phyloP scores from a whole-genome alignment of 2,888 invertebrate species.

The Acronicta aceris region DNA sequence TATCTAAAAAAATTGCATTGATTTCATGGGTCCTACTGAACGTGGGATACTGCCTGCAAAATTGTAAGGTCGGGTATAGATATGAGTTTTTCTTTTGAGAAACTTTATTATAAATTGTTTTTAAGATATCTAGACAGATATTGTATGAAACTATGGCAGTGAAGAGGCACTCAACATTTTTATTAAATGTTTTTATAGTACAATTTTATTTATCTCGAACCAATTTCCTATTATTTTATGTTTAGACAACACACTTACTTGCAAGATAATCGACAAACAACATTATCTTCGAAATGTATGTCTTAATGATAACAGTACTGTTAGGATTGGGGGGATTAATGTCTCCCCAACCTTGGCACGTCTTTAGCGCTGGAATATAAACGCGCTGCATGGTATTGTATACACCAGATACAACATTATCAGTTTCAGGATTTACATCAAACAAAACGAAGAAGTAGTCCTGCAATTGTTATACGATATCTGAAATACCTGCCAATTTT shows the following conservation, averaged over 20 bases:
- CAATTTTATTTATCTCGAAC: no score
- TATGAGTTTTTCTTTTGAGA: no score
- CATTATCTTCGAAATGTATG: conserved; percentile 80
- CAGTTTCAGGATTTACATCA: conserved; percentile 75
- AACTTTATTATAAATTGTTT: no score
- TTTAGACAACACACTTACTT: conserved; percentile 68
- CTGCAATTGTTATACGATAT: conserved; percentile 57
- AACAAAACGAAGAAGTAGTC: conserved; percentile 77
- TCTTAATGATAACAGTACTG: conserved; percentile 76
- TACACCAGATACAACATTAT: conserved; percentile 82
- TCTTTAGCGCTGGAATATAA: conserved; percentile 73
- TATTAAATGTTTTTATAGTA: no score
- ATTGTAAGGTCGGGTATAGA: no score
- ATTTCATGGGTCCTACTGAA: neutral
- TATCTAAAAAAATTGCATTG: neutral
- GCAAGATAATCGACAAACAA: conserved; percentile 83
- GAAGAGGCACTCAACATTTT: no score
- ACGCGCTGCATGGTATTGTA: conserved; percentile 73
- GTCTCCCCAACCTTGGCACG: conserved; percentile 82
- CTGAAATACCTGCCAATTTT: no score
- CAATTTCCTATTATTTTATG: no score
- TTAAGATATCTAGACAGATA: no score
- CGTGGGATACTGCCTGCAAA: no score
- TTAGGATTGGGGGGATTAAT: conserved; percentile 84
- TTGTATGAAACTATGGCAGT: no score